Base-by-base conservation (phyloP, 2,113 vertebrate species). In the Cheilinus undulatus region DNA sequence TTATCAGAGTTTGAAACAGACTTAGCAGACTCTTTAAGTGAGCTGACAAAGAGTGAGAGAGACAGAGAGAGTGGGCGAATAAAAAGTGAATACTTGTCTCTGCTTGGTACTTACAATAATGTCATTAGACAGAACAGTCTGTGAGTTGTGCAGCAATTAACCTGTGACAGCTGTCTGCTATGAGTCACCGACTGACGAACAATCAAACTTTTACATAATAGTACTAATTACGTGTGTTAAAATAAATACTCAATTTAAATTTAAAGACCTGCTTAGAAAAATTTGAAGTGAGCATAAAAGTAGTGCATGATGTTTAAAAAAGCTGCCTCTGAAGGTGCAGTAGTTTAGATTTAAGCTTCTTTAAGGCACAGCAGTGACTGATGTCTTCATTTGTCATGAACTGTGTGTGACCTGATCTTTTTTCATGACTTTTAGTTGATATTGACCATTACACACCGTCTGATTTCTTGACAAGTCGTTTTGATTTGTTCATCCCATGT, bases 1-100 rank as follows among this genome's bases (percentile, higher is more conserved):
- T 48, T 53, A 51, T 57, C 43, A 32, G 50, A 63, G 53, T 72
- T 57, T 32, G 5, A 87, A 69, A 83, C 62, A 45, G 15, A 63
- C 56, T 59, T 19, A 73, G 61, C 24, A 9, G 6, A 49, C 50
- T 73, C 62, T 61, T 17, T 45, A 63, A 40, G 14, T 69, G 42
- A 28, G 65, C 27, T 75, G 73, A 65, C 13, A 73, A 63, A 52
- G 20, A 13, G 22, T 7, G 32, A 49, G 22, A 59, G 40, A 26
- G 40, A 49, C 20, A 63, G 32, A 22, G 42, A 23, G 56, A 69
- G 78, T 80, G 78, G 66, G 78, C 6, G 32, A 66, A 11, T 28
- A 20, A 45, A 28, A 51, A 60, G 19, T 36, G 23, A 12, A 69
- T 77, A 69, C 22, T 13, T 57, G 8, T 43, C 24, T 70, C 26